phyloP scores from a whole-genome alignment of 2,113 vertebrate species.

The Terrapene triunguis region DNA sequence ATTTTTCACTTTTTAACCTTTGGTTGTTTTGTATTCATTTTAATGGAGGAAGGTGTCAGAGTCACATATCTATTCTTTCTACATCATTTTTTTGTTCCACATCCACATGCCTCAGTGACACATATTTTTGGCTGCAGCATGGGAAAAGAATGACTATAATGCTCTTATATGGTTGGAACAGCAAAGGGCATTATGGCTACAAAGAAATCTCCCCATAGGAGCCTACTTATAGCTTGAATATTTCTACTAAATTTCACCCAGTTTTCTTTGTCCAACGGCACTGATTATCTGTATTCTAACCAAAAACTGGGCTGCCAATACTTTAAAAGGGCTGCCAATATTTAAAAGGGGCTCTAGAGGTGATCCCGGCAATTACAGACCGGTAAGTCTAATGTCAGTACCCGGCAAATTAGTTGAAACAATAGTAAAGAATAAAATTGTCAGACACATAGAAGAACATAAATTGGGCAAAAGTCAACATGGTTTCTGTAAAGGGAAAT shows the following conservation, averaged over 20 bases:
- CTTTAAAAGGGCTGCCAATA: too few relatives aligned
- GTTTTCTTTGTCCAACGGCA: not conserved
- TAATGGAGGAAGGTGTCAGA: not conserved
- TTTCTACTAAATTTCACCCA: not conserved
- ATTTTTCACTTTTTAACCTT: constrained; percentile 5
- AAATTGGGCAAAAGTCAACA: too few relatives aligned
- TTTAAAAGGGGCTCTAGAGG: too few relatives aligned
- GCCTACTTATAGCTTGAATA: not conserved
- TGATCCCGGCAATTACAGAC: too few relatives aligned
- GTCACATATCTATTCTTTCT: not conserved
- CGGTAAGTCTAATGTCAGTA: too few relatives aligned
- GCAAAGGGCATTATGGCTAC: not conserved
- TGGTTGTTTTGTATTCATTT: not conserved
- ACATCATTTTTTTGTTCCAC: not conserved
- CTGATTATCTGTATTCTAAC: not conserved
- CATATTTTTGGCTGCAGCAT: not conserved
- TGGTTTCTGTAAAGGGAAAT: too few relatives aligned
- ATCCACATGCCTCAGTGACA: not conserved
- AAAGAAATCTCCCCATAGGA: not conserved
- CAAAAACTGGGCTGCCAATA: not conserved
- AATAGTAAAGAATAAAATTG: too few relatives aligned
- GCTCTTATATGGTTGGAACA: not conserved
- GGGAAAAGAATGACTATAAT: not conserved
- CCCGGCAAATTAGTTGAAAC: too few relatives aligned
- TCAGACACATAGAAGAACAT: too few relatives aligned